Base-by-base conservation (phyloP, 2,888 invertebrate genomes). In the Cacoxenus indagator region DNA sequence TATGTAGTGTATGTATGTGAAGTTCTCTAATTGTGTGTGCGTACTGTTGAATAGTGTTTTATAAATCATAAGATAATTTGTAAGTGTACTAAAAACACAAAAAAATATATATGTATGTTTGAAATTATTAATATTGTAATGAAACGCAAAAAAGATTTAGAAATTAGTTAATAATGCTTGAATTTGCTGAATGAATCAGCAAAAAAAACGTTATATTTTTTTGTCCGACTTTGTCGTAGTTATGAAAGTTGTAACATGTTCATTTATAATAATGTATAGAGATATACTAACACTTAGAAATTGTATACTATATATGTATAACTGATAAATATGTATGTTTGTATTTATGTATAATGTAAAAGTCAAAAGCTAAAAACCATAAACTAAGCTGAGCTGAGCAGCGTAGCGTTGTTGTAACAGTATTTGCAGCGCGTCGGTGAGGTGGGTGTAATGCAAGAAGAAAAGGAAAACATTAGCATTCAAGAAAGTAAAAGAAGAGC, bases 331-430 rank as follows among this genome's bases (percentile, higher is more conserved):
- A n/a, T n/a, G n/a, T 43, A 51, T 51, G 24, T 51, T 9, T 48
- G 22, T 17, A 22, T 51, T 17, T 51, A 51, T 51, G 51, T 51
- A 22, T 22, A 51, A 51, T 22, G 17, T 19, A 51, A 46, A 69
- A 37, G 11, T n/a, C n/a, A n/a, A 61, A 67, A 46, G 45, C 17
- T 54, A 72, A 69, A 59, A 57, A 69, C 55, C 64, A 55, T 62
- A 73, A n/a, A 19, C 0, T 48, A 0, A 29, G 5, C 37, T 43
- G 9, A 31, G 45, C 61, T 73, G 14, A 37, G 37, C 37, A 37
- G 37, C 37, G 37, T 11, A 11, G 37, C 37, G 37, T 11, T 37
- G 37, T 37, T 4, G n/a, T n/a, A 37, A 37, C 37, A 37, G 37
- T 37, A 37, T 37, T 11, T 11, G 37, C 8, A 37, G 14, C 37